A percentile compares a stretch with the other conserved stretches of the same genome.
Evolutionary conservation across 2,797 vertebrate species (phyloP).

Genomic region (Pseudochirops cupreus): DNA sequence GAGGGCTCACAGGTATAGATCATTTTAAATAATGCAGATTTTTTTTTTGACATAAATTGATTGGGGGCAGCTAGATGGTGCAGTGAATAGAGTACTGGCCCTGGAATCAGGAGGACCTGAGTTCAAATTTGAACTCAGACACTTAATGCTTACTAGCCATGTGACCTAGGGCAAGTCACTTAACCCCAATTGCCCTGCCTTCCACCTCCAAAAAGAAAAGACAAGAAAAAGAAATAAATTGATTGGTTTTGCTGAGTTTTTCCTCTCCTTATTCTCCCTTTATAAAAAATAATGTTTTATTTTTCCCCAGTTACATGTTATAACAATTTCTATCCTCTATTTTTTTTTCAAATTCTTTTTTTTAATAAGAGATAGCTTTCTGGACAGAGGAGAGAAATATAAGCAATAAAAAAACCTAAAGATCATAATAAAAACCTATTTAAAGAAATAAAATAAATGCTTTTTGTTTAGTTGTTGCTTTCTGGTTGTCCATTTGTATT

Average conservation of each 20-base stretch:
- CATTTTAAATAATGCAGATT: neutral
- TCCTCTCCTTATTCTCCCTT: neutral
- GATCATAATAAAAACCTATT: neutral
- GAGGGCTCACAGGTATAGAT: neutral
- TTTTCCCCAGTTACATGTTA: neutral
- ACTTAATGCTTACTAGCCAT: no score
- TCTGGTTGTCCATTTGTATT: neutral
- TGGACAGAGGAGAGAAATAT: neutral
- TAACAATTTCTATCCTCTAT: neutral
- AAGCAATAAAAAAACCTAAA: neutral
- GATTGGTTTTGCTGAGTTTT: neutral
- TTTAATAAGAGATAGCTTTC: neutral
- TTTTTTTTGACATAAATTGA: neutral
- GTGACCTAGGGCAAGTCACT: no score
- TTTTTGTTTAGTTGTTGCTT: neutral
- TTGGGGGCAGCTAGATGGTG: no score
- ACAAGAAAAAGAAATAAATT: neutral
- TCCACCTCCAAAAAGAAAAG: no score
- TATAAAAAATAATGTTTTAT: neutral
- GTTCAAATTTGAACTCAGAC: no score
- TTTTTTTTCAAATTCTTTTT: neutral
- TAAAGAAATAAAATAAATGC: neutral
- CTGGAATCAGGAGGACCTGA: no score
- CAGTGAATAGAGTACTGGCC: no score
- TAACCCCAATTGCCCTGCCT: no score